These are phyloP conservation scores for Linnaemya vulpina DNA, from an alignment of 2,888 invertebrate genomes.

Conservation along the genomic window DNA sequence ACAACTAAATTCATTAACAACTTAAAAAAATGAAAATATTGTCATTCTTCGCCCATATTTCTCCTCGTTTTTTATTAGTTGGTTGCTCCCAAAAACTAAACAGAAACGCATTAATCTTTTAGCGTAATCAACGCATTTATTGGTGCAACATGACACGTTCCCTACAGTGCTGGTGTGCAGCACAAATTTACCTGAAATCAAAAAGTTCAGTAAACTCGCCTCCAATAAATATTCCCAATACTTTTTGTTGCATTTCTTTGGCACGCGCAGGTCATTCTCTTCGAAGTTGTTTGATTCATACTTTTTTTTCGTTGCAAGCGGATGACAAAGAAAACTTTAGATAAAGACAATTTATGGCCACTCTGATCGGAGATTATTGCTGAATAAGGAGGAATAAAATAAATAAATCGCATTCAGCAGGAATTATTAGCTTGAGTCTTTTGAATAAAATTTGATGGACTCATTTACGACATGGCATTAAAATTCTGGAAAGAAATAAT, in stretches of 20 bases:
- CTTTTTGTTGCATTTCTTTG: slow-evolving; percentile 22
- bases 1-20: slow-evolving; percentile 25
- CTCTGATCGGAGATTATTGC: slow-evolving; percentile 13
- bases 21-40: slow-evolving; percentile 20
- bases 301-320: no score
- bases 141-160: slow-evolving; percentile 3
- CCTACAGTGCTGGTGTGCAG: neutral
- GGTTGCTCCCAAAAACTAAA: neutral
- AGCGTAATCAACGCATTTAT: neutral
- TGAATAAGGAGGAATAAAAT: neutral
- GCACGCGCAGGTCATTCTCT: neutral
- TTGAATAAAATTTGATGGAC: neutral
- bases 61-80: neutral
- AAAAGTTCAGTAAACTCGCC: slow-evolving; percentile 32
- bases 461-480: neutral
- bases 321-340: no score
- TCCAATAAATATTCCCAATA: neutral
- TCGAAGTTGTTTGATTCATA: no score
- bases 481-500: no score
- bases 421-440: neutral
- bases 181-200: neutral
- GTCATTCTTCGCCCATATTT: neutral
- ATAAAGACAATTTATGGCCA: slow-evolving; percentile 26
- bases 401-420: neutral
- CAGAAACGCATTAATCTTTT: slow-evolving; percentile 31